Evolutionary conservation across 35 echinoderm and acorn worm genomes (phyloP).

Genomic region (Apostichopus japonicus): DNA sequence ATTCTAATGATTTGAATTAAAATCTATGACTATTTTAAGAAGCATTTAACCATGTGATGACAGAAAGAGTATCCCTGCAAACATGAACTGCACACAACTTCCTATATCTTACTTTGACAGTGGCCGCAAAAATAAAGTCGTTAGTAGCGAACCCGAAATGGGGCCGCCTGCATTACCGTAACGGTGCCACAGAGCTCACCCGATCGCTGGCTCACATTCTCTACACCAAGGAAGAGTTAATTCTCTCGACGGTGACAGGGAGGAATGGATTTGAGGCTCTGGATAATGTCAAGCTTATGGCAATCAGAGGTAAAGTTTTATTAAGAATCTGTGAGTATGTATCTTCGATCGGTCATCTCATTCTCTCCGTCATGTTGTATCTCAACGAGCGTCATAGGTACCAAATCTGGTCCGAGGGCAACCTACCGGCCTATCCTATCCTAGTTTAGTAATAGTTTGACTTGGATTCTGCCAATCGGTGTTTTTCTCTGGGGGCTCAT

Average conservation of each 20-base stretch:
- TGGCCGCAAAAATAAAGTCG: constrained; percentile 39
- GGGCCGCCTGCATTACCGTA: constrained; percentile 27
- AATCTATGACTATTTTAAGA: too few species aligned
- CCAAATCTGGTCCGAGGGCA: too few species aligned
- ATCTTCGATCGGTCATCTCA: too few species aligned
- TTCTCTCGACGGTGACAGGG: constrained; percentile 46
- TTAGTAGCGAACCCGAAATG: constrained; percentile 35
- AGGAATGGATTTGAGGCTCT: constrained; percentile 58
- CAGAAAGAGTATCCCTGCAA: too few species aligned
- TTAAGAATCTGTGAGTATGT: neutral
- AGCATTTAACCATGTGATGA: too few species aligned
- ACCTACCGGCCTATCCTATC: too few species aligned
- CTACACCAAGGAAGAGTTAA: constrained; percentile 52
- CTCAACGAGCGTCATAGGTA: too few species aligned
- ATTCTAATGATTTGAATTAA: too few species aligned
- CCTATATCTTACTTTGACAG: constrained; percentile 1
- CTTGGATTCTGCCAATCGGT: too few species aligned
- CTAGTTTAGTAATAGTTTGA: too few species aligned
- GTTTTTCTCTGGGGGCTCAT: too few species aligned
- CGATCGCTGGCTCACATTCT: constrained; percentile 46
- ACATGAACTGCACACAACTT: neutral
- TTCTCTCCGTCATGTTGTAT: too few species aligned
- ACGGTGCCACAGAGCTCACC: constrained; percentile 20
- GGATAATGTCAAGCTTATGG: constrained; percentile 53
- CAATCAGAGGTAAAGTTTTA: constrained; percentile 32